Conservation (phyloP, 2,797 vertebrate genomes). For the Spatula versicolor region DNA sequence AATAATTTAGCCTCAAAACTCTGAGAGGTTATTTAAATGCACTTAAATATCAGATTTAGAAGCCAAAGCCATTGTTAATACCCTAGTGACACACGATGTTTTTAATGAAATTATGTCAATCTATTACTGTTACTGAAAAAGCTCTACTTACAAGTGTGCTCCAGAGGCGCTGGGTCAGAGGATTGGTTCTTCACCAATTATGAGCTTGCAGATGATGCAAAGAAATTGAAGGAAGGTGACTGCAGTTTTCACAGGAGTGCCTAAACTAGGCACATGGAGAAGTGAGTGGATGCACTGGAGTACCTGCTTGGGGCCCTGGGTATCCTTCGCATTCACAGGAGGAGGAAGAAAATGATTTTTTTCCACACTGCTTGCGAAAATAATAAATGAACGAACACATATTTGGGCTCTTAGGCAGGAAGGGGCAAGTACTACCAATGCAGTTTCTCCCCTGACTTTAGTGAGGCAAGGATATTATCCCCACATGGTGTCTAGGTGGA, state of each 20-base stretch:
- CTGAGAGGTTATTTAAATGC: background rate
- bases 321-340: background rate
- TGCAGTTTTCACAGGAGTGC: rapidly evolving
- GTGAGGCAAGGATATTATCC: background rate
- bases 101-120: background rate
- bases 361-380: background rate
- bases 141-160: background rate
- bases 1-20: background rate
- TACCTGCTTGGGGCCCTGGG: background rate
- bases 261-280: background rate
- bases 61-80: background rate
- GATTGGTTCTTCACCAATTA: background rate
- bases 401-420: background rate
- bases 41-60: background rate
- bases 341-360: background rate
- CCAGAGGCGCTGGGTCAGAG: background rate
- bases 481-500: background rate
- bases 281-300: background rate
- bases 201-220: background rate
- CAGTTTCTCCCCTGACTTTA: background rate
- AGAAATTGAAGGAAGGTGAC: background rate
- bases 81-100: background rate
- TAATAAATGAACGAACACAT: too few relatives aligned
- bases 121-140: background rate
- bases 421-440: background rate